phyloP scores from a whole-genome alignment of 2,888 invertebrate species.

The Troides helena region DNA sequence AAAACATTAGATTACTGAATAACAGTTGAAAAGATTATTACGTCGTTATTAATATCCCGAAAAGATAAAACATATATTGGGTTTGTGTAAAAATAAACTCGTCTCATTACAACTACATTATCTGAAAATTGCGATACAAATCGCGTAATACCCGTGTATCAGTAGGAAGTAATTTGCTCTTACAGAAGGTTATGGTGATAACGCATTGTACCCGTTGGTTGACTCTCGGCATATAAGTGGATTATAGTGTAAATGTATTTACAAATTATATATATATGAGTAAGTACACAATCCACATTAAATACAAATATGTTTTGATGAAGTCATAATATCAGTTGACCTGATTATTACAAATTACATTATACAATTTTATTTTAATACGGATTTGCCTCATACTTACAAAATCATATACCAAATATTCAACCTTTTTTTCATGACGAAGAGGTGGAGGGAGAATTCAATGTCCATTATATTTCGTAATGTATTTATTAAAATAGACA shows the following conservation, averaged over 20 bases:
- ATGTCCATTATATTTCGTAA: too few species aligned
- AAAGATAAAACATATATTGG: neutral
- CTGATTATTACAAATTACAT: too few species aligned
- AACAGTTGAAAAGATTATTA: neutral
- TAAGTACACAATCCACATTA: neutral
- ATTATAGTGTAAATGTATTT: slow-evolving; percentile 33
- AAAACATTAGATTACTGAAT: neutral
- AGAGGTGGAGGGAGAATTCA: too few species aligned
- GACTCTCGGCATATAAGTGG: slow-evolving; percentile 41
- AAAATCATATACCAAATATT: too few species aligned
- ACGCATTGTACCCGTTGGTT: slow-evolving; percentile 44
- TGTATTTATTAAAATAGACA: too few species aligned
- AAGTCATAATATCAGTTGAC: too few species aligned
- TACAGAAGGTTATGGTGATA: slow-evolving; percentile 72
- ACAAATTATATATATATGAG: neutral
- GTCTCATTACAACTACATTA: slow-evolving; percentile 31
- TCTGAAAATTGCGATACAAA: slow-evolving; percentile 38
- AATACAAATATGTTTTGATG: neutral
- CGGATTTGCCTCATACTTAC: too few species aligned
- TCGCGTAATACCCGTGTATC: slow-evolving; percentile 48
- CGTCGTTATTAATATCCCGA: neutral
- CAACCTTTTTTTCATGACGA: too few species aligned
- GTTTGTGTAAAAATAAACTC: slow-evolving; percentile 22
- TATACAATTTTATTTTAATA: too few species aligned
- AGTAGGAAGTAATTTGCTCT: slow-evolving; percentile 75